Evolutionary conservation across 1,140 invertebrate species (phyloP), one percentile per base, ranked within the genome.

Genomic region (Macrotrachela quadricornifera): DNA sequence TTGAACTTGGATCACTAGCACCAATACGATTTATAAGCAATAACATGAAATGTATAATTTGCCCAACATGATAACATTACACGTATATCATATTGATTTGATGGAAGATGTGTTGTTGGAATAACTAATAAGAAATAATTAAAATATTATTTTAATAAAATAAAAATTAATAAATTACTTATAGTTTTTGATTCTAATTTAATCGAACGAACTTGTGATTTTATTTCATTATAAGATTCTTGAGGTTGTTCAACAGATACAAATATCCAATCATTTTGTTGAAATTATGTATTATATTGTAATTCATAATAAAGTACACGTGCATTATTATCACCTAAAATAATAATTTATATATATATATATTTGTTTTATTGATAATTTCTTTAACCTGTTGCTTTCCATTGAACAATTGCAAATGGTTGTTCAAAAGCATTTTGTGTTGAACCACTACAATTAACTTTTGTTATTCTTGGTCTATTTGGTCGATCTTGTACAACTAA

Each of bases 1-100:
- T 50, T 47, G 45, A 36, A 16, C 54, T 55, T 30, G 54, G 48
- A 46, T 55, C 54, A 16, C 48, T 50, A 30, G 46, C 38, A 13
- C 54, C 54, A 6, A 50, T 12, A 13, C 44, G 30, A 18, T 55
- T n/a, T 55, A 12, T 44, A 40, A 17, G 54, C 54, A 10, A 49
- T 50, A 13, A 55, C 46, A 11, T 48, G n/a, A 42, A 55, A 55
- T 10, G 54, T 55, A 36, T 55, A 55, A 46, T 55, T 55, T n/a
- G 49, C 54, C 54, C 54, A 55, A 21, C 54, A 55, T 13, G 48
- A 50, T 14, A 55, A 40, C 12, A 16, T 13, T 36, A 55, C 39
- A 30, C 44, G 44, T 17, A 55, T 21, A 46, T 50, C 49, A 30
- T 30, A 50, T 42, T 50, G 54, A 42, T 47, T 46, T 11, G 46